Evolutionary conservation across 64 coral and sea anemone species (phyloP).

Genomic region (Actinia tenebrosa): DNA sequence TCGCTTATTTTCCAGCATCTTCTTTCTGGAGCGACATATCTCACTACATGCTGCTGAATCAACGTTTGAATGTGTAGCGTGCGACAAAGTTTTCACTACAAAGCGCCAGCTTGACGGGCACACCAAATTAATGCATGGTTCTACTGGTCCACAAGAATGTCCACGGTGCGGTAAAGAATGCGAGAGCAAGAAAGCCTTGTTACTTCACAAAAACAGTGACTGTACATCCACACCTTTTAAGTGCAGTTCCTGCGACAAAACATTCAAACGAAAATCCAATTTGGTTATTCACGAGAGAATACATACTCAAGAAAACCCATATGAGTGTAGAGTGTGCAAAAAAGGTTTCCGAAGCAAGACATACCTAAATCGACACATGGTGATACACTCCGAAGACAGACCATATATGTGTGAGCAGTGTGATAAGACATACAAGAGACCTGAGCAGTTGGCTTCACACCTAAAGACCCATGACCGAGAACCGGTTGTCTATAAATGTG

Average conservation of each 20-base stretch:
- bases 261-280: background rate
- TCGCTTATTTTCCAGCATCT: background rate
- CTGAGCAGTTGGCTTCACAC: background rate
- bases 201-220: background rate
- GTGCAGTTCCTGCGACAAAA: background rate
- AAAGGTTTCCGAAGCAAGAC: background rate
- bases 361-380: background rate
- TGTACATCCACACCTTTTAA: background rate
- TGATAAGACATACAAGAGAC: background rate
- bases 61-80: background rate
- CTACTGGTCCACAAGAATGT: background rate
- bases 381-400: constrained; percentile 16
- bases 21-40: background rate
- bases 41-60: background rate
- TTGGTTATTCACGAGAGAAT: background rate
- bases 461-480: constrained; percentile 10
- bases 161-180: background rate
- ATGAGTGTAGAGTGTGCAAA: constrained; percentile 17
- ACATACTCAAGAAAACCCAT: constrained; percentile 29
- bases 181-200: background rate
- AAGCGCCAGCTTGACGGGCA: background rate
- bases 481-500: background rate
- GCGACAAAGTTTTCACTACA: background rate
- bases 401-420: constrained; percentile 20
- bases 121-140: background rate